Evolutionary conservation across 2,888 invertebrate species (phyloP).

Genomic region (Acrobasis repandana): DNA sequence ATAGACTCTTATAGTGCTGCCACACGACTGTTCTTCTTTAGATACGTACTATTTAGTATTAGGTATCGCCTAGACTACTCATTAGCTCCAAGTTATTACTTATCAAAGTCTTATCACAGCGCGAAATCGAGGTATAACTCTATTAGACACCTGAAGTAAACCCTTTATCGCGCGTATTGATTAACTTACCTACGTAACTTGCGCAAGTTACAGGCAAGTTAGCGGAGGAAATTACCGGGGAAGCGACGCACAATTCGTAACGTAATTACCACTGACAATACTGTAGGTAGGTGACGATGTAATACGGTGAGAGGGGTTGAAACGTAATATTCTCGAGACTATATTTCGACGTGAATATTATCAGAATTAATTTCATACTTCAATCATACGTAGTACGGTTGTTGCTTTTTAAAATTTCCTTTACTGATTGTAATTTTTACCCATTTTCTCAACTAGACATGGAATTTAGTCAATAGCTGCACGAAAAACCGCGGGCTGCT

Average conservation of each 20-base stretch:
- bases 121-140: slow-evolving; percentile 7
- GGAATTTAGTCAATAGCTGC: too few relatives aligned
- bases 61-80: too few relatives aligned
- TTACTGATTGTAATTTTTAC: too few relatives aligned
- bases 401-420: too few relatives aligned
- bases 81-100: neutral
- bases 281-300: slow-evolving; percentile 11
- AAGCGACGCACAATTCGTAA: slow-evolving; percentile 19
- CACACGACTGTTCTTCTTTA: too few relatives aligned
- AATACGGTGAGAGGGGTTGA: slow-evolving; percentile 1
- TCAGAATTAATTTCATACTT: too few relatives aligned
- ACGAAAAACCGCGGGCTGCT: too few relatives aligned
- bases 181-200: slow-evolving; percentile 15
- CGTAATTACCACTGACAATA: slow-evolving; percentile 14
- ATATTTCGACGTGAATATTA: too few relatives aligned
- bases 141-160: slow-evolving; percentile 12
- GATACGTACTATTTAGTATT: too few relatives aligned
- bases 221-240: slow-evolving; percentile 13
- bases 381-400: too few relatives aligned
- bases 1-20: too few relatives aligned
- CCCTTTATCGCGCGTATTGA: slow-evolving; percentile 19
- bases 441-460: too few relatives aligned
- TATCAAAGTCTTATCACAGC: slow-evolving; percentile 5
- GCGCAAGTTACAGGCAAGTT: slow-evolving; percentile 11
- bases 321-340: neutral